These are phyloP conservation scores for Hyposmocoma kahamanoa DNA, from an alignment of 1,140 invertebrate genomes.

Conservation along the genomic window DNA sequence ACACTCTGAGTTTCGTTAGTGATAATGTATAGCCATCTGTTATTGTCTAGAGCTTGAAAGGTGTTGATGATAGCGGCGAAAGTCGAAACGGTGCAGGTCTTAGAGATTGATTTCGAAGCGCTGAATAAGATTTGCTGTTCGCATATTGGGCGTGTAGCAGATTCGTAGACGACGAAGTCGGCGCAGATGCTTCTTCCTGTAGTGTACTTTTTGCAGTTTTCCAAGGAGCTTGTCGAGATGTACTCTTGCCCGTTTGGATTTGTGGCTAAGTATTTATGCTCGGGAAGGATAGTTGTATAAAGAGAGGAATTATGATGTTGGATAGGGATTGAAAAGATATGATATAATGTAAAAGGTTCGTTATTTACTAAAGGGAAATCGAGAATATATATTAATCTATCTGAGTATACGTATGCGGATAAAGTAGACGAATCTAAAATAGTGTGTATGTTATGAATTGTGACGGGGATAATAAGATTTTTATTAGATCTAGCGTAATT, in stretches of 20 bases:
- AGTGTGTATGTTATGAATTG: slow-evolving; percentile 15
- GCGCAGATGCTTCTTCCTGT: slow-evolving; percentile 18
- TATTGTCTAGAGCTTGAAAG: slow-evolving; percentile 15
- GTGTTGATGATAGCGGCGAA: slow-evolving; percentile 23
- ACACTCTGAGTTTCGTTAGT: slow-evolving; percentile 11
- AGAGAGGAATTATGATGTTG: slow-evolving; percentile 22
- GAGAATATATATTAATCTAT: slow-evolving; percentile 26
- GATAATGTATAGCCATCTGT: slow-evolving; percentile 27
- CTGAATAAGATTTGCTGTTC: slow-evolving; percentile 19
- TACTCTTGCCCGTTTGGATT: slow-evolving; percentile 20
- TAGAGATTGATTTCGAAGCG: slow-evolving; percentile 10
- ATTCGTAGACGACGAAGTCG: slow-evolving; percentile 16
- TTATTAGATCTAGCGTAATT: slow-evolving; percentile 19
- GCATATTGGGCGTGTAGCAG: slow-evolving; percentile 17
- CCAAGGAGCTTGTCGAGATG: slow-evolving; percentile 18
- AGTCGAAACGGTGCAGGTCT: slow-evolving; percentile 16
- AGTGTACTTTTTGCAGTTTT: slow-evolving; percentile 20
- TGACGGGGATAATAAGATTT: slow-evolving; percentile 13
- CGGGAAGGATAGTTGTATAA: slow-evolving; percentile 22
- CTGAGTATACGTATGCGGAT: slow-evolving; percentile 20
- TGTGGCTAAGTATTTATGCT: slow-evolving; percentile 27
- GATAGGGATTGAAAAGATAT: slow-evolving; percentile 25
- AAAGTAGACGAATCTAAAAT: slow-evolving; percentile 25
- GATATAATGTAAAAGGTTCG: slow-evolving; percentile 17
- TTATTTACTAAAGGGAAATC: slow-evolving; percentile 24